phyloP scores from a whole-genome alignment of 2,888 invertebrate species.

The Lasioglossum figueresi region DNA sequence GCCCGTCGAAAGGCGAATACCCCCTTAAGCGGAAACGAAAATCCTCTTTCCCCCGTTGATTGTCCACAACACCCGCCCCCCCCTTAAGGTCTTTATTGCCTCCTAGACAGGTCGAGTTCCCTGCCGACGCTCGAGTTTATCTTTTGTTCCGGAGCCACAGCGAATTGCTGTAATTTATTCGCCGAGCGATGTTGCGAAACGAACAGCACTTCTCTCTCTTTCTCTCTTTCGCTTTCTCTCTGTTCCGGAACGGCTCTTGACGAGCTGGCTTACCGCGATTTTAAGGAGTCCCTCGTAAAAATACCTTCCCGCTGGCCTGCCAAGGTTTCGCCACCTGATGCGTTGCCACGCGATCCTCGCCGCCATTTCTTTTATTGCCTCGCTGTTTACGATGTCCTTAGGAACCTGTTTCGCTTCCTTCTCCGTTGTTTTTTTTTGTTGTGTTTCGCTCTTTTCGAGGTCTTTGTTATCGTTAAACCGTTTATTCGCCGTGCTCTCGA shows the following conservation, averaged over 20 bases:
- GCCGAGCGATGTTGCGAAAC: conserved; percentile 17
- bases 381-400: conserved; percentile 7
- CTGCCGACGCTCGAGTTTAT: conserved; percentile 34
- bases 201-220: neutral
- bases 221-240: neutral
- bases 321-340: conserved; percentile 28
- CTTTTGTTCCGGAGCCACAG: conserved; percentile 42
- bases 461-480: conserved; percentile 4
- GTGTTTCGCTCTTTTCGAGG: neutral
- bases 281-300: conserved; percentile 35
- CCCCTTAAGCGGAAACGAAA: conserved; percentile 12
- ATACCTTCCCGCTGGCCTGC: neutral
- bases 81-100: conserved; percentile 19
- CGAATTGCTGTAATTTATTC: conserved; percentile 55
- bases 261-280: conserved; percentile 27
- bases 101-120: conserved; percentile 7
- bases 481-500: neutral
- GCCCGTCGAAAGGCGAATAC: neutral
- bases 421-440: neutral
- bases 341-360: neutral
- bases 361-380: conserved; percentile 6
- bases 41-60: conserved; percentile 22
- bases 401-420: neutral
- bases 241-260: conserved; percentile 17
- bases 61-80: neutral